Evolutionary conservation across 2,797 vertebrate genomes (phyloP).

Genomic region (Anniella stebbinsi): DNA sequence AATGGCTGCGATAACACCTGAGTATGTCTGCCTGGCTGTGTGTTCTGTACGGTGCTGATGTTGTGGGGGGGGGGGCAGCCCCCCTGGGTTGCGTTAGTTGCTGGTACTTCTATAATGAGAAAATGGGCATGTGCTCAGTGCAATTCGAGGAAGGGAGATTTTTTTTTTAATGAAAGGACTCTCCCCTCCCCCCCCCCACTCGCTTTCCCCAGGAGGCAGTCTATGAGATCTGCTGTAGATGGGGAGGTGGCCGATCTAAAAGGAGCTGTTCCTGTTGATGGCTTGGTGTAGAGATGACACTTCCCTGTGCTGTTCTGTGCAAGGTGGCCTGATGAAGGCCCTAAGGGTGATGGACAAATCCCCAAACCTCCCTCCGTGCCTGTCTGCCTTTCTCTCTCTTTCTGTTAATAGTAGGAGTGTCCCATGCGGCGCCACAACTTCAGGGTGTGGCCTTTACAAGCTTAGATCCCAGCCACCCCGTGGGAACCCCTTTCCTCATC

Average conservation of each 20-base stretch:
- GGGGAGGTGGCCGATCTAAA: neutral
- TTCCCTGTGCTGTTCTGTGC: neutral
- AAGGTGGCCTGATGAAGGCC: neutral
- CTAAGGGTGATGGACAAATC: neutral
- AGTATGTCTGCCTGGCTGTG: neutral
- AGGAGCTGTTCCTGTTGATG: neutral
- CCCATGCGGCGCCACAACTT: slow-evolving; percentile 52
- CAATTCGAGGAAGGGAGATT: neutral
- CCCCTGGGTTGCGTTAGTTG: too few species aligned
- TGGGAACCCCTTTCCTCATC: slow-evolving; percentile 30
- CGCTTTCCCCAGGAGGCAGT: neutral
- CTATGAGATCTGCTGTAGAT: neutral
- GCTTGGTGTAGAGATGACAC: neutral
- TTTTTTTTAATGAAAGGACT: neutral
- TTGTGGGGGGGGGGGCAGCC: too few species aligned
- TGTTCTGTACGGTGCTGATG: neutral
- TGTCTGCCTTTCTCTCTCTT: neutral
- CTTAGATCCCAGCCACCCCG: slow-evolving; percentile 10
- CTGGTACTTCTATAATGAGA: neutral
- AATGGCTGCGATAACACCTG: neutral
- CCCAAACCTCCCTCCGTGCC: neutral
- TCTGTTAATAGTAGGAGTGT: slow-evolving; percentile 17
- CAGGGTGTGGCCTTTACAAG: slow-evolving; percentile 69
- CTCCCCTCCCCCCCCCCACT: too few species aligned
- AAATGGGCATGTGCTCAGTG: neutral